Percentiles rank a stretch among this genome's conserved stretches.
phyloP scores from a whole-genome alignment of 2,888 invertebrate genomes.

The Ormyrus pomaceus region DNA sequence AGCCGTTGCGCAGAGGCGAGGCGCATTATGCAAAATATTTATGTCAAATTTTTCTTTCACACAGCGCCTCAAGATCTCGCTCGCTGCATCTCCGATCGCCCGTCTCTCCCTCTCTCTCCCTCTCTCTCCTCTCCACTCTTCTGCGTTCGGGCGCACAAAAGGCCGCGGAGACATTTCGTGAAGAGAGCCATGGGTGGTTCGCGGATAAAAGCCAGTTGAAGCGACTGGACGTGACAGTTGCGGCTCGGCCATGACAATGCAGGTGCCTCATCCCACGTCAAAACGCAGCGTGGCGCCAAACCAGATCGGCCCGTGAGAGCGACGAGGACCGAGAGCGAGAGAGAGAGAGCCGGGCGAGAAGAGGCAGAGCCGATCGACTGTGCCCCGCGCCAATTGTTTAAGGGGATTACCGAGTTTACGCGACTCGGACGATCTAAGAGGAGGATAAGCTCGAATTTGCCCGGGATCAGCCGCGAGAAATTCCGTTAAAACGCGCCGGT shows the following conservation, averaged over 20 bases:
- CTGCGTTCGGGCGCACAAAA: background rate
- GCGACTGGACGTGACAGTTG: conserved; percentile 63
- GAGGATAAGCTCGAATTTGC: conserved; percentile 65
- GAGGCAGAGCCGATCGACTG: conserved; percentile 63
- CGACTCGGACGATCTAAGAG: conserved; percentile 60
- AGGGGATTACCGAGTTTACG: conserved; percentile 70
- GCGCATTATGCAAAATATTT: conserved; percentile 55
- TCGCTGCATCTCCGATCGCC: background rate
- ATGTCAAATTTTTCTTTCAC: conserved; percentile 52
- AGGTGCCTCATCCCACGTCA: conserved; percentile 75
- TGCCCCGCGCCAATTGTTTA: conserved; percentile 70
- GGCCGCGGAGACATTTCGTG: conserved; percentile 47
- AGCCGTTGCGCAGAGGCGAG: conserved; percentile 18
- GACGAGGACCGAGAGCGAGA: conserved; percentile 31
- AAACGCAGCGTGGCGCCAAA: conserved; percentile 74
- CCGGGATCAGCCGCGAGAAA: conserved; percentile 61
- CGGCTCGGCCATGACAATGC: conserved; percentile 74
- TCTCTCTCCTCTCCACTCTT: background rate
- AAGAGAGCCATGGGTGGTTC: conserved; percentile 62
- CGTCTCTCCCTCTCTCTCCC: conserved; percentile 8
- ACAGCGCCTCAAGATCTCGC: conserved; percentile 25
- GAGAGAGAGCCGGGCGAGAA: conserved; percentile 8
- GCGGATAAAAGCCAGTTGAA: conserved; percentile 62
- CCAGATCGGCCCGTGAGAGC: conserved; percentile 58
- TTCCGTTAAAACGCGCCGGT: conserved; percentile 60